Evolutionary conservation across 2,888 invertebrate genomes (phyloP), one percentile per base, ranked within the genome.

Genomic region (Andricus curvator): DNA sequence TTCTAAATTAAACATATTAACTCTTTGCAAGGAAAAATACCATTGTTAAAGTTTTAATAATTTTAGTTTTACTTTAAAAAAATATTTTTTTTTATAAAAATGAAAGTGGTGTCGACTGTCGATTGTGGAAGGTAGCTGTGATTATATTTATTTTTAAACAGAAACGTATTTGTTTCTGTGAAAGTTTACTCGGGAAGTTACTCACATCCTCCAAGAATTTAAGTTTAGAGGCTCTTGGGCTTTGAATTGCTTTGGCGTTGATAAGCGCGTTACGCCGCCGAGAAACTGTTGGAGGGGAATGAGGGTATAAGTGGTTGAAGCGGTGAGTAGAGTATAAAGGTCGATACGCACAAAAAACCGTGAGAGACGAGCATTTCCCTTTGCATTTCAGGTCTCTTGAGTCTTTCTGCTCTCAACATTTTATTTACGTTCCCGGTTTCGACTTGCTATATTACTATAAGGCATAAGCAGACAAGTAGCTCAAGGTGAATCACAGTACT

Each of bases 261-360:
- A 74, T 74, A 74, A 74, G 74, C 74, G 74, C 56, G 74, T 74
- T 74, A 74, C 56, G 74, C 56, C 74, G 74, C 56, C 74, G 74
- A 33, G 56, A 74, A 74, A 33, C 51, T 51, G 74, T 11, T 17
- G 29, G 51, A 33, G 51, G 13, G 56, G n/a, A 33, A 33, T 15
- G 37, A 56, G 33, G 9, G 56, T n/a, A 56, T 74, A 74, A 74
- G 74, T 74, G 56, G 74, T 51, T 74, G 48, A 74, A 74, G 74
- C 56, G 37, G 74, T 56, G 25, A 74, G 51, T 56, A 70, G 70
- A 74, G 70, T 74, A 74, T 74, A 74, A 74, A 74, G 56, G 74
- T 74, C 74, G 56, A 74, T 56, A 56, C 56, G 33, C 33, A 74
- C 56, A 74, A 74, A 74, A 70, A 74, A 74, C 74, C 74, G 33